Percentiles rank a stretch among this genome's conserved stretches.
Conservation (phyloP, 2,888 invertebrate species). For the Byasa hedistus region DNA sequence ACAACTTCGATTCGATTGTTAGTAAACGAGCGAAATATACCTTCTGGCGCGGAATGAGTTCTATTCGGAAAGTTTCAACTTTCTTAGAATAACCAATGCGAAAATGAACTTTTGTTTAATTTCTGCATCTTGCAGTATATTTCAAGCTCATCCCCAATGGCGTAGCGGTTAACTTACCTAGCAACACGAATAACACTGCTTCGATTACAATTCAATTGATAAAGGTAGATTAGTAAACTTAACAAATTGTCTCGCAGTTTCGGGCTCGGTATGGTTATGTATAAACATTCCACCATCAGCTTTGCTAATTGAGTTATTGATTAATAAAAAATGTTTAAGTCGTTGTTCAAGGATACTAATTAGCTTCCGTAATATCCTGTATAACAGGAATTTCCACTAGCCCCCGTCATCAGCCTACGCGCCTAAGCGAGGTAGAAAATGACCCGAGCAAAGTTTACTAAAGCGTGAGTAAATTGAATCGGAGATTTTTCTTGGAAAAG, state of each 20-base stretch:
- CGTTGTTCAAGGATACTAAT: neutral
- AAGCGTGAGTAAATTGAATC: slow-evolving; percentile 46
- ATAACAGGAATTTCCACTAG: slow-evolving; percentile 2
- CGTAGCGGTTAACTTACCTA: too few species aligned
- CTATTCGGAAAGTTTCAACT: neutral
- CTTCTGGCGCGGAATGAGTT: slow-evolving; percentile 35
- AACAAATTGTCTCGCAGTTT: too few species aligned
- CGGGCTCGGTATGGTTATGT: too few species aligned
- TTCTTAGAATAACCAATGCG: neutral
- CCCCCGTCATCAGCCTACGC: neutral
- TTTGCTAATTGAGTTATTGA: too few species aligned
- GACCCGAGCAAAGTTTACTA: slow-evolving; percentile 24
- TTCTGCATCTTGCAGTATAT: neutral
- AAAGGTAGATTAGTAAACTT: too few species aligned
- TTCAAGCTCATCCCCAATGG: too few species aligned
- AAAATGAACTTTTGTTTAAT: neutral
- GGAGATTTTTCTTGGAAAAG: slow-evolving; percentile 64
- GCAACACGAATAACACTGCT: too few species aligned
- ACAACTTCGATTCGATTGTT: slow-evolving; percentile 56
- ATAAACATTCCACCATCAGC: too few species aligned
- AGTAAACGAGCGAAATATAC: slow-evolving; percentile 43
- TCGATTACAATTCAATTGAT: too few species aligned
- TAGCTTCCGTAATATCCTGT: neutral
- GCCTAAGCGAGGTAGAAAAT: slow-evolving; percentile 4
- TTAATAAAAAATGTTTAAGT: neutral